These are phyloP conservation scores for Hypena proboscidalis DNA, from an alignment of 2,888 invertebrate species.

Conservation along the genomic window DNA sequence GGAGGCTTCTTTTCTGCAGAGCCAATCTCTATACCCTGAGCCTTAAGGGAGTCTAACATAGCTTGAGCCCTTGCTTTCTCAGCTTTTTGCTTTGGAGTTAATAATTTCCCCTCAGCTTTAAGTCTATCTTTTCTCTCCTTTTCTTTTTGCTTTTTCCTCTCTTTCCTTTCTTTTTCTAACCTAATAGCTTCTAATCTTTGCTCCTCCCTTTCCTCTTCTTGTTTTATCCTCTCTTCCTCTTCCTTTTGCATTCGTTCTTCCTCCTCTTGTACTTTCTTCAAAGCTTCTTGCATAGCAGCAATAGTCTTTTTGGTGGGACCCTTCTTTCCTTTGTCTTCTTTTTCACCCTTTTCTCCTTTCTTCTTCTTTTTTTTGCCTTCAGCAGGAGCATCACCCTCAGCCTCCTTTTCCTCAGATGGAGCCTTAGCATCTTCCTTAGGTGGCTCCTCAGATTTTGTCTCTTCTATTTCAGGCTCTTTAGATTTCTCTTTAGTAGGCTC, in stretches of 20 bases:
- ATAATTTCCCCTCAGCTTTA: slow-evolving; percentile 97
- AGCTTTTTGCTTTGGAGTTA: slow-evolving; percentile 97
- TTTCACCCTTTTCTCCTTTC: slow-evolving; percentile 70
- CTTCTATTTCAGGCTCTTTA: slow-evolving; percentile 51
- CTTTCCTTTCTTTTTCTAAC: slow-evolving; percentile 94
- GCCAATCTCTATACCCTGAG: slow-evolving; percentile 94
- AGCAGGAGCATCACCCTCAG: slow-evolving; percentile 61
- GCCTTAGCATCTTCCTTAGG: slow-evolving; percentile 72
- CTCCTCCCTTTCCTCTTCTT: slow-evolving; percentile 90
- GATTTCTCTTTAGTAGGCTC: slow-evolving; percentile 55
- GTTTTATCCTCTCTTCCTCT: slow-evolving; percentile 92
- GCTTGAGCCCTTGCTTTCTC: slow-evolving; percentile 95
- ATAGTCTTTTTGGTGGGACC: slow-evolving; percentile 94
- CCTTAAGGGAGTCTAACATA: slow-evolving; percentile 94
- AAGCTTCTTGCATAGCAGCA: slow-evolving; percentile 96
- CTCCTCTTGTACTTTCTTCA: slow-evolving; percentile 95
- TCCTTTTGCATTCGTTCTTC: slow-evolving; percentile 90
- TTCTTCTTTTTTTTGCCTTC: slow-evolving; percentile 82
- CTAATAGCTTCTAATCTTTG: slow-evolving; percentile 90
- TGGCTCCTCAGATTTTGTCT: slow-evolving; percentile 52
- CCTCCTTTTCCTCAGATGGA: slow-evolving; percentile 69
- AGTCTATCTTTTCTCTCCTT: slow-evolving; percentile 96
- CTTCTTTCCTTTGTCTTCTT: slow-evolving; percentile 86
- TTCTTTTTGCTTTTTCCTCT: slow-evolving; percentile 95
- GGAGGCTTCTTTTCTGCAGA: slow-evolving; percentile 87